A percentile compares a stretch with the other conserved stretches of the same genome.
These are phyloP conservation scores for Meloe dianella DNA, from an alignment of 2,888 invertebrate species.

Conservation along the genomic window DNA sequence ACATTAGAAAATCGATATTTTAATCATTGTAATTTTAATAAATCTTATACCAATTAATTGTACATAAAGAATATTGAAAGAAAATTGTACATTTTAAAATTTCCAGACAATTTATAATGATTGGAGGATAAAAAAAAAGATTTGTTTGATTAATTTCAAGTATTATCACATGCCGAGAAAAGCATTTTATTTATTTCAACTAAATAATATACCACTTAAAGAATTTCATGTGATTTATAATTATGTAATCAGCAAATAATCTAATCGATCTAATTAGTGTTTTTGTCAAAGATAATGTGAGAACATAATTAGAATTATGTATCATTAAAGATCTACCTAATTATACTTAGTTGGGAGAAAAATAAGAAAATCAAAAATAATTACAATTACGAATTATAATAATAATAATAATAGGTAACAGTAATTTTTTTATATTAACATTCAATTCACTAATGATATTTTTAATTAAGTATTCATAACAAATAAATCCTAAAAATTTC, in stretches of 20 bases:
- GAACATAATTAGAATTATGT: neutral
- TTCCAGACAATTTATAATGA: no score
- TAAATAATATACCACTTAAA: neutral
- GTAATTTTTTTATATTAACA: neutral
- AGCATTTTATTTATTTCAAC: neutral
- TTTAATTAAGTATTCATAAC: conserved; percentile 7
- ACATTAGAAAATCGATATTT: no score
- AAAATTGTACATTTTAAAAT: no score
- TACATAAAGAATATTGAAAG: no score
- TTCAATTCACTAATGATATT: neutral
- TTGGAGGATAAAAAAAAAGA: no score
- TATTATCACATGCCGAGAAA: neutral
- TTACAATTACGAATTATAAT: neutral
- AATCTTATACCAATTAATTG: no score
- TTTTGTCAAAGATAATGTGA: neutral
- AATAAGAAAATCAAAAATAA: no score
- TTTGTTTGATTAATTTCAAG: no score
- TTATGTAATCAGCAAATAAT: neutral
- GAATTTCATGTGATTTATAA: neutral
- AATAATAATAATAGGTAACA: neutral
- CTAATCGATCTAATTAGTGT: neutral
- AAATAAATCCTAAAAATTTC: neutral
- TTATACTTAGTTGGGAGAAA: no score
- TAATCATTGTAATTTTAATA: no score
- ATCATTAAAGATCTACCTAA: no score